Conservation (phyloP, 2,888 invertebrate species). For the Invenusta paracnida region DNA sequence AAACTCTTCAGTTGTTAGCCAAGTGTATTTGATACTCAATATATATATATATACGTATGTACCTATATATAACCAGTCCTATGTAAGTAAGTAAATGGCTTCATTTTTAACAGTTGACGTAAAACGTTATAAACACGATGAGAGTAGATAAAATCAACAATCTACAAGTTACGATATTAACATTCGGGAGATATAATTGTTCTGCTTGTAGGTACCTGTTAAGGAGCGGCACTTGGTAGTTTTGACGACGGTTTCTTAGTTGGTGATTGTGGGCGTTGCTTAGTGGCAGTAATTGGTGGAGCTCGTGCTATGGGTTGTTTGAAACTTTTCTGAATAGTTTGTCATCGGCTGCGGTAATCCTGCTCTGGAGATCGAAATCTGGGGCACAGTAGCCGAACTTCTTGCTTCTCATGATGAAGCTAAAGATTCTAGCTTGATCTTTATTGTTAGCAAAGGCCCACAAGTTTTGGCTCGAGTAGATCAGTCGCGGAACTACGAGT, state of each 20-base stretch:
- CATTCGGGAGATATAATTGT: not conserved
- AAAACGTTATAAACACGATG: too few relatives aligned
- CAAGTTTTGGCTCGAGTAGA: not conserved
- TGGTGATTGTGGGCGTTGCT: not conserved
- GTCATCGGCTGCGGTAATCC: not conserved
- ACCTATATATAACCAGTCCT: too few relatives aligned
- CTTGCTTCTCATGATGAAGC: not conserved
- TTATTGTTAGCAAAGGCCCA: not conserved
- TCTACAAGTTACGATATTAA: conserved; percentile 42
- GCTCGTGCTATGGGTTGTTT: not conserved
- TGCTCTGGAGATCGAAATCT: not conserved
- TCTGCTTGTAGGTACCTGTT: not conserved
- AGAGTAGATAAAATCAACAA: too few relatives aligned
- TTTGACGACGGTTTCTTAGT: not conserved
- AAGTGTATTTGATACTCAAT: too few relatives aligned
- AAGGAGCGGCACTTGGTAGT: not conserved
- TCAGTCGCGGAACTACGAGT: not conserved
- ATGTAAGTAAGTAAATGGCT: too few relatives aligned
- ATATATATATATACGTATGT: too few relatives aligned
- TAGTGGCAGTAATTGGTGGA: not conserved
- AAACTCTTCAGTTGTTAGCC: too few relatives aligned
- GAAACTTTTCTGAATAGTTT: not conserved
- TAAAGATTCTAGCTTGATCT: not conserved
- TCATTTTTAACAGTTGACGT: too few relatives aligned
- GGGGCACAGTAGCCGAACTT: not conserved